Percentiles rank a stretch among this genome's conserved stretches.
Conservation (phyloP, 2,797 vertebrate species). For the Falco columbarius region DNA sequence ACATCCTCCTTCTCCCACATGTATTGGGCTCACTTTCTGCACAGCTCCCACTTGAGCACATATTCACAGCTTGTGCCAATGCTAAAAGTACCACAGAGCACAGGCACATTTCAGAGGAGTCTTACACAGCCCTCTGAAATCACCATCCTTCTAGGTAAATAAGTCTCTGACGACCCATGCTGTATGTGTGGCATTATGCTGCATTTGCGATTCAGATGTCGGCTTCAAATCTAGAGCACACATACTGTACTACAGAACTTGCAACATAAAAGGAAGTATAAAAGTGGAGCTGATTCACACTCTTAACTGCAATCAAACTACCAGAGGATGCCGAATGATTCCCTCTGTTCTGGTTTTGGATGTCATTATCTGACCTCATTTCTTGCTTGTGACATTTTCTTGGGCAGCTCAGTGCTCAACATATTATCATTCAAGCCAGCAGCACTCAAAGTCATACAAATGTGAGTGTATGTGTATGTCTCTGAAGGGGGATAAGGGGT, state of each 20-base stretch:
- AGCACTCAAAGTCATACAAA: constrained; percentile 55
- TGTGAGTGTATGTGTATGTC: neutral
- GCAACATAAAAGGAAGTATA: constrained; percentile 20
- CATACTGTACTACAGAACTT: constrained; percentile 32
- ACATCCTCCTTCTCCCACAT: neutral
- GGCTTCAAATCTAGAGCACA: constrained; percentile 38
- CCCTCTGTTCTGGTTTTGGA: constrained; percentile 52
- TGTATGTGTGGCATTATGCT: neutral
- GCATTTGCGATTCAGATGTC: constrained; percentile 47
- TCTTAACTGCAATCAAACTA: constrained; percentile 55
- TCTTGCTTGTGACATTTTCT: constrained; percentile 64
- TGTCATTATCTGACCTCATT: constrained; percentile 68
- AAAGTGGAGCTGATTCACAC: constrained; percentile 45
- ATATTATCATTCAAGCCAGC: constrained; percentile 55
- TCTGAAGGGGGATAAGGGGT: neutral
- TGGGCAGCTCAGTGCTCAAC: constrained; percentile 44
- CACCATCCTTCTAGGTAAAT: constrained; percentile 21
- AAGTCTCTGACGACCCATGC: constrained; percentile 5
- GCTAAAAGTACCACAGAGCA: neutral
- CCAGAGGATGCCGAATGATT: constrained; percentile 51
- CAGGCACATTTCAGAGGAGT: neutral
- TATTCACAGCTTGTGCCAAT: neutral
- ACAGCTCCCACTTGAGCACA: neutral
- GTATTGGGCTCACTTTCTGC: neutral
- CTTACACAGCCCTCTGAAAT: constrained; percentile 21